Conservation (phyloP, 1,140 invertebrate species). For the Lepidostoma basale region DNA sequence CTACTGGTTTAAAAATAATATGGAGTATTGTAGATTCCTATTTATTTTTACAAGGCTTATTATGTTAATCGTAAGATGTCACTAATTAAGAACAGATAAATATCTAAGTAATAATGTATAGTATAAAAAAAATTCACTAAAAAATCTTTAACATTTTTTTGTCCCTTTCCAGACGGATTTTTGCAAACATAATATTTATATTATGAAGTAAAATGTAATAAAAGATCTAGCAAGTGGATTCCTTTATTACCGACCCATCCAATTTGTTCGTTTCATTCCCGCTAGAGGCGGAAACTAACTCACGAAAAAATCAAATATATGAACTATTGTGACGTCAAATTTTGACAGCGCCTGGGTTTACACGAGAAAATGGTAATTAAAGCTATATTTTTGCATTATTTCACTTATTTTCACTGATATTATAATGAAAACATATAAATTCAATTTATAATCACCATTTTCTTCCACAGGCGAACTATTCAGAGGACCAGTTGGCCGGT, state of each 20-base stretch:
- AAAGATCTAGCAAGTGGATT: too few relatives aligned
- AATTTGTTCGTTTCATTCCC: not conserved
- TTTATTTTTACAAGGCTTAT: too few relatives aligned
- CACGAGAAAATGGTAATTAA: constrained; percentile 36
- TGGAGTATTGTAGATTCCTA: too few relatives aligned
- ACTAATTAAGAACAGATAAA: too few relatives aligned
- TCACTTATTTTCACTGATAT: constrained; percentile 8
- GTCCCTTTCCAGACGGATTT: too few relatives aligned
- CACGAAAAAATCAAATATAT: constrained; percentile 16
- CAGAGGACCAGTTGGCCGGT: constrained; percentile 90
- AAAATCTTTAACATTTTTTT: too few relatives aligned
- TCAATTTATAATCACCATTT: constrained; percentile 6
- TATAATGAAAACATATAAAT: not conserved
- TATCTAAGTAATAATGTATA: too few relatives aligned
- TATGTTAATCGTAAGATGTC: too few relatives aligned
- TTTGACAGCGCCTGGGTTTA: constrained; percentile 43
- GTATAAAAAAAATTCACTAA: too few relatives aligned
- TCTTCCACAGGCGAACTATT: constrained; percentile 75
- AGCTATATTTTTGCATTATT: not conserved
- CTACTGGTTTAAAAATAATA: too few relatives aligned
- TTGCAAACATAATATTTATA: too few relatives aligned
- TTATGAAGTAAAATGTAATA: not conserved
- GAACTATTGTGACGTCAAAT: constrained; percentile 42
- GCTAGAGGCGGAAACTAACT: constrained; percentile 14
- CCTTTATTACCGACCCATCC: not conserved